These are phyloP conservation scores for Blastomussa wellsi DNA, from an alignment of 92 coral and sea anemone species.

Conservation along the genomic window DNA sequence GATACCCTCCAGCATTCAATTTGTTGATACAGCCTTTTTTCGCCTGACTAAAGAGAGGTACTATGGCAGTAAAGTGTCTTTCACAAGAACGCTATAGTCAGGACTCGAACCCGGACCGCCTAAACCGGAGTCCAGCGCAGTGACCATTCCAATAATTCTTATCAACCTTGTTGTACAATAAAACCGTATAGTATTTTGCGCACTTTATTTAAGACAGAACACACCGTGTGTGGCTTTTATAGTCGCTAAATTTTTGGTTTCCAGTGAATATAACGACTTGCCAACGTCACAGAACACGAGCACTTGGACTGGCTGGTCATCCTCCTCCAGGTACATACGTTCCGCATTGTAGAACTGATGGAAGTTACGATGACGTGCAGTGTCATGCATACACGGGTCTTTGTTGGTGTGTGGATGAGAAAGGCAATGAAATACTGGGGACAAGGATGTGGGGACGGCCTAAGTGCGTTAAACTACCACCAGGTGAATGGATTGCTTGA, in stretches of 20 bases:
- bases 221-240: not conserved
- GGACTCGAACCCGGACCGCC: too few species aligned
- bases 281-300: conserved; percentile 67
- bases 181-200: too few species aligned
- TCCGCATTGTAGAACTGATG: conserved; percentile 74
- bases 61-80: too few species aligned
- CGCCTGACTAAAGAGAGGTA: too few species aligned
- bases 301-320: conserved; percentile 71
- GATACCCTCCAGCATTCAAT: too few species aligned
- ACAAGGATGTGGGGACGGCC: conserved; percentile 80
- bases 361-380: conserved; percentile 71
- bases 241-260: not conserved
- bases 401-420: conserved; percentile 89
- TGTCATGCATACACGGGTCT: conserved; percentile 79
- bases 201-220: not conserved
- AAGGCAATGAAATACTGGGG: conserved; percentile 74
- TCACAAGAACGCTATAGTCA: too few species aligned
- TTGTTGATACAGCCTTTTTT: too few species aligned
- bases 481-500: conserved; percentile 48
- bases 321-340: conserved; percentile 71
- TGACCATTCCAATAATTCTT: too few species aligned
- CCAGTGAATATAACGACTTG: conserved; percentile 74
- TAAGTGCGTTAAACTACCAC: conserved; percentile 33
- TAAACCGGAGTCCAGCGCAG: too few species aligned
- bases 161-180: too few species aligned